Percentiles rank a stretch among this genome's conserved stretches.
These are phyloP conservation scores for Laodelphax striatellus DNA, from an alignment of 1,140 invertebrate species.

Conservation along the genomic window DNA sequence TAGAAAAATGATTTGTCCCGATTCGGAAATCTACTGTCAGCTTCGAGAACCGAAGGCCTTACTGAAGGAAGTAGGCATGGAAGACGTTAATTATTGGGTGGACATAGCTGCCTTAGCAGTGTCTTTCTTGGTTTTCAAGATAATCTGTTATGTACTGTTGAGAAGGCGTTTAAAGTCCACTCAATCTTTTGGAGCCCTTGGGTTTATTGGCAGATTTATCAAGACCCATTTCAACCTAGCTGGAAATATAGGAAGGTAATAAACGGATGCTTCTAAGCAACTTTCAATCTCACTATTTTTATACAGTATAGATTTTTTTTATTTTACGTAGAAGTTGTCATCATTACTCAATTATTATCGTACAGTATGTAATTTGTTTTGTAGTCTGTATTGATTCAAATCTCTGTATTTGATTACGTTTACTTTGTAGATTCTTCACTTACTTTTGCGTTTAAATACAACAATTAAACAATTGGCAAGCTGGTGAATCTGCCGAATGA, in stretches of 20 bases:
- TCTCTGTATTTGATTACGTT: no score
- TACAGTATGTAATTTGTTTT: no score
- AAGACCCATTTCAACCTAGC: conserved; percentile 43
- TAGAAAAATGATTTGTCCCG: conserved; percentile 49
- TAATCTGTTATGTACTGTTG: conserved; percentile 48
- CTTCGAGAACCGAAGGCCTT: conserved; percentile 36
- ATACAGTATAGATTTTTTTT: no score
- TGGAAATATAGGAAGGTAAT: neutral
- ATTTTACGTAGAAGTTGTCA: no score
- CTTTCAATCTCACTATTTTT: no score
- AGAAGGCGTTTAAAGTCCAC: conserved; percentile 50
- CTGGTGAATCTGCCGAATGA: no score
- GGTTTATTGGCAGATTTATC: conserved; percentile 43
- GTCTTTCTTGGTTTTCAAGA: conserved; percentile 45
- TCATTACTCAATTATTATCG: no score
- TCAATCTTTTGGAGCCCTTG: conserved; percentile 48
- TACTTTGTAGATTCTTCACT: no score
- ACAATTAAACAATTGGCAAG: no score
- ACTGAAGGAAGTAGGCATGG: conserved; percentile 38
- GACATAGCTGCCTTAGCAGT: conserved; percentile 41
- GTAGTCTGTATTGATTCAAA: no score
- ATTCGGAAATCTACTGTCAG: conserved; percentile 51
- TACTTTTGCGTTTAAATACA: no score
- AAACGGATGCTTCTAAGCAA: no score
- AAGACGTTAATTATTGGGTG: conserved; percentile 44